Base-by-base conservation (phyloP, 2,888 invertebrate species). In the Plusia festucae region DNA sequence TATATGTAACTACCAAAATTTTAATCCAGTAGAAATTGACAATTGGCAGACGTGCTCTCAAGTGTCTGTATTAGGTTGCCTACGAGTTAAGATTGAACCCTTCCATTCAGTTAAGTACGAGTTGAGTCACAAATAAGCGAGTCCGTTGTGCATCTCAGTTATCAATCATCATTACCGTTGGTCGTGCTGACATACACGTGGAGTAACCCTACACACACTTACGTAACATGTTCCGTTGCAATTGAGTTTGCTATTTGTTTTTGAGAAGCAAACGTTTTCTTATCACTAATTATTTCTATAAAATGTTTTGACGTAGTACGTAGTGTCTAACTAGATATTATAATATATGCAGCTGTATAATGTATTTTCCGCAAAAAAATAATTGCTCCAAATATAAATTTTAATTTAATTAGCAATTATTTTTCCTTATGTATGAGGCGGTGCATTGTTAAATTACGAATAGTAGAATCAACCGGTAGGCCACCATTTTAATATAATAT, bases 151-250 rank as follows among this genome's bases (percentile, higher is more conserved):
- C 52, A 59, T 63, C 68, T 59, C n/a, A 44, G 67, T 58, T 61
- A 59, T 68, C 62, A 49, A 68, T 73, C 73, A 68, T 59, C 46
- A 72, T 73, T 68, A 71, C 72, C 18, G 68, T 73, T 71, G 60
- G 64, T 51, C 44, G n/a, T n/a, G n/a, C 53, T 34, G 15, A 54
- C 64, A 54, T 51, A 53, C 44, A 24, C 57, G n/a, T 27, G 27
- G 57, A 60, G 49, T 60, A 51, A 57, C 52, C 30, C 30, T 49
- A 61, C 55, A 62, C 52, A 40, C 46, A 53, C 46, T 54, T 58
- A 54, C 72, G 72, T 51, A 34, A 18, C 51, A 20, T 9, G 46
- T 16, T 60, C 52, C 27, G 8, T 49, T 20, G 11, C 18, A 3
- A 20, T 11, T 7, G n/a, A 18, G 46, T 18, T 20, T 20, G 2